These are phyloP conservation scores for Atlantisia rogersi DNA, from an alignment of 2,113 vertebrate species.

Conservation along the genomic window DNA sequence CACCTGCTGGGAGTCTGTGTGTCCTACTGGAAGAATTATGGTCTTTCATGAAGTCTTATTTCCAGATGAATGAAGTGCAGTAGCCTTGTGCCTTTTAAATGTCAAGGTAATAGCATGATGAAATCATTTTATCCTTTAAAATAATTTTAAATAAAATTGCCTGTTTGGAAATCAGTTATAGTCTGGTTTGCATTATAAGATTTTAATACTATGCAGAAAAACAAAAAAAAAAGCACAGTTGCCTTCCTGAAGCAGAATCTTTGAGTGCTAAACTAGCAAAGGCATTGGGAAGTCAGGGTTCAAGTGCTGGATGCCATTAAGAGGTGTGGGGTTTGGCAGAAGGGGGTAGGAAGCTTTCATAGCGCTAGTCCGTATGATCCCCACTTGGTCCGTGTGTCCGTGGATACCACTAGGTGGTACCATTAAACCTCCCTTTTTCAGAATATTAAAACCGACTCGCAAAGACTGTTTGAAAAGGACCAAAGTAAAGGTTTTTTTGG, in stretches of 20 bases:
- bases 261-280: not conserved
- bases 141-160: not conserved
- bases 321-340: not conserved
- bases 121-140: not conserved
- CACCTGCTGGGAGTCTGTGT: not conserved
- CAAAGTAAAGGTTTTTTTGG: not conserved
- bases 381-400: not conserved
- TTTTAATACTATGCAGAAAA: not conserved
- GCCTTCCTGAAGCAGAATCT: not conserved
- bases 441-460: not conserved
- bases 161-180: not conserved
- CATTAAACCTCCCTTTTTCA: not conserved
- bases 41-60: not conserved
- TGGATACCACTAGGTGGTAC: constrained; percentile 54
- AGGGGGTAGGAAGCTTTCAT: not conserved
- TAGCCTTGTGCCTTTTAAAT: not conserved
- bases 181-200: not conserved
- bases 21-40: not conserved
- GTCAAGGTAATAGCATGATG: not conserved
- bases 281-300: not conserved
- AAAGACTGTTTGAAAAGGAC: not conserved
- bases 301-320: not conserved
- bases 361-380: not conserved
- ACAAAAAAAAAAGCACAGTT: not conserved
- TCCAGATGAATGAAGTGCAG: not conserved